Percentiles rank a stretch among this genome's conserved stretches.
These are phyloP conservation scores for Tokudaia tokunoshimensis DNA, from an alignment of 2,797 vertebrate species.

Conservation along the genomic window DNA sequence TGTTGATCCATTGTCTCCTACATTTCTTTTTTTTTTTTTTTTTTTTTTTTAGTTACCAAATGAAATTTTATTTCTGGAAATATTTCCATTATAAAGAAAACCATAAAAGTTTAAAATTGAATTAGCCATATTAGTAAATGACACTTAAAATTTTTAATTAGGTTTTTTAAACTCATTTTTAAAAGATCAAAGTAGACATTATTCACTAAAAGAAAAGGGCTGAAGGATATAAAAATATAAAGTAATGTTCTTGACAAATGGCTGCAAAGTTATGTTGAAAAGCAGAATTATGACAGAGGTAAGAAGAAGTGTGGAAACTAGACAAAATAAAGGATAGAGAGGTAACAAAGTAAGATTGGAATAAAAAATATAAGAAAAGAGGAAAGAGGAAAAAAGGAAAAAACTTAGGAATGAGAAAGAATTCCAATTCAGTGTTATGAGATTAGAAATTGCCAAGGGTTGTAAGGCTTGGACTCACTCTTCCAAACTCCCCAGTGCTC, in stretches of 20 bases:
- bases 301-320: neutral
- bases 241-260: conserved; percentile 14
- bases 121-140: neutral
- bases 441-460: neutral
- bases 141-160: neutral
- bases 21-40: no score
- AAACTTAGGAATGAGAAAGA: neutral
- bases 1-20: no score
- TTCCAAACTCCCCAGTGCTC: neutral
- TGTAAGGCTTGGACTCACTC: neutral
- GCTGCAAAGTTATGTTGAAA: neutral
- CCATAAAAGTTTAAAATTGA: neutral
- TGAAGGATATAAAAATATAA: conserved; percentile 23
- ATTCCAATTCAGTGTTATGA: neutral
- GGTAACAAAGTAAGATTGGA: neutral
- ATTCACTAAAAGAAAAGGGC: neutral
- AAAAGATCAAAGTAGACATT: neutral
- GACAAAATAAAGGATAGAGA: neutral
- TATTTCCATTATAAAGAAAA: conserved; percentile 17
- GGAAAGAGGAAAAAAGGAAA: neutral
- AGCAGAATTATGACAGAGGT: neutral
- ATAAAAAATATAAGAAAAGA: neutral
- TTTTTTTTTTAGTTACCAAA: conserved; percentile 22
- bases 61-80: neutral
- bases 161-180: neutral